Percentiles rank a stretch among this genome's conserved stretches.
These are phyloP conservation scores for Parus major DNA, from an alignment of 2,113 vertebrate genomes.

Conservation along the genomic window DNA sequence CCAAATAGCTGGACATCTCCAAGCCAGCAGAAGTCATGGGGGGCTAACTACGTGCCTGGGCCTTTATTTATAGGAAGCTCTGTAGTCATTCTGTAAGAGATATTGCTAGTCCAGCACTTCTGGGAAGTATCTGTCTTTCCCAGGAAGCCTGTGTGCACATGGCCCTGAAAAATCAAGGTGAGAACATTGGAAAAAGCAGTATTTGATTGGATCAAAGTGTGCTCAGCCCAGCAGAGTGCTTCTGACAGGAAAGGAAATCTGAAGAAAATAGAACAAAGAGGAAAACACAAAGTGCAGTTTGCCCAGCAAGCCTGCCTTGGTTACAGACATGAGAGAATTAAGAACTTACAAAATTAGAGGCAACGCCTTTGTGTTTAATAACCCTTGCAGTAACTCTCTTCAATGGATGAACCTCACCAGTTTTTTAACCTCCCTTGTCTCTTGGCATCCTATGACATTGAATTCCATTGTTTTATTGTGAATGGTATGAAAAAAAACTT, in stretches of 20 bases:
- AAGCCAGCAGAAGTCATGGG: neutral
- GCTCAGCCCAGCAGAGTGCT: neutral
- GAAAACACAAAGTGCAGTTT: neutral
- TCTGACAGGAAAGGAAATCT: neutral
- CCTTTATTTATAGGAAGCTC: neutral
- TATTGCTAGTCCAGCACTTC: neutral
- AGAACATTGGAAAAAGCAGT: neutral
- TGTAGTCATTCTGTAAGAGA: neutral
- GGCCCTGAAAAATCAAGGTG: neutral
- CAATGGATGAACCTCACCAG: neutral
- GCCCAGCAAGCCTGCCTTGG: accelerated
- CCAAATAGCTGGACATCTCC: neutral
- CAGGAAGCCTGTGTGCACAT: neutral
- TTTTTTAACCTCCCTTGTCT: neutral
- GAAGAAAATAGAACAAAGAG: neutral
- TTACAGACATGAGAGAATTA: neutral
- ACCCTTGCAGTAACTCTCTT: neutral
- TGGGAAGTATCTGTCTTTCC: neutral
- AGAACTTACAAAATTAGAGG: neutral
- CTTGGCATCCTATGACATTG: neutral
- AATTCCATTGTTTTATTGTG: neutral
- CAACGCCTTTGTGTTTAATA: neutral
- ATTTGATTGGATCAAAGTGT: neutral
- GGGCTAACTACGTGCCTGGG: neutral
- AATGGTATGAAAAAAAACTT: neutral